phyloP scores from a whole-genome alignment of 2,113 vertebrate species.

The Arenaria interpres region DNA sequence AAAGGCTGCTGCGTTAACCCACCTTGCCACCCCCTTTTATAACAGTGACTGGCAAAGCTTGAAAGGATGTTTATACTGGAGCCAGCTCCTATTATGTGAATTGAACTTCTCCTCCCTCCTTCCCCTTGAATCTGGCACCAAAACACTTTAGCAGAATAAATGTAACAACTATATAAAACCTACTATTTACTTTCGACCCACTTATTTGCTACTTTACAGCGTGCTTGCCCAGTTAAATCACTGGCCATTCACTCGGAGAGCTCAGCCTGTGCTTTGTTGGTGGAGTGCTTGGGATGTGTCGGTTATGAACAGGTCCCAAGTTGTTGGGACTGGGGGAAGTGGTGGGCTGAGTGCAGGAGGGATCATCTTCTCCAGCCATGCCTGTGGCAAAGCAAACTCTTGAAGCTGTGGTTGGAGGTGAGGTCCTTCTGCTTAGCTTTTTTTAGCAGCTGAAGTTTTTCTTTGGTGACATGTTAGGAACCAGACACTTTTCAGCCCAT shows the following conservation, averaged over 20 bases:
- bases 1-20: not conserved
- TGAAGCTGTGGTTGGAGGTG: not conserved
- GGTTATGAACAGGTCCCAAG: not conserved
- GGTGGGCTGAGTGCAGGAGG: not conserved
- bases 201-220: not conserved
- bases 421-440: not conserved
- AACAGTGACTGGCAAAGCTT: not conserved
- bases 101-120: not conserved
- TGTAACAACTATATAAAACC: not conserved
- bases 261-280: not conserved
- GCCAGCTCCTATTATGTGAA: not conserved
- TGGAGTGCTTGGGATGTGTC: not conserved
- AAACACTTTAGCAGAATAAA: not conserved
- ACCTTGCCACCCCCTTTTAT: not conserved
- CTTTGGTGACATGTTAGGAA: not conserved
- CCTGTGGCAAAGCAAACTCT: accelerated
- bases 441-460: not conserved
- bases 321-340: not conserved
- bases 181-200: not conserved
- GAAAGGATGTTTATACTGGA: not conserved
- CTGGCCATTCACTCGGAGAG: not conserved
- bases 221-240: not conserved
- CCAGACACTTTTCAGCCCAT: not conserved
- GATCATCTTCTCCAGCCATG: not conserved
- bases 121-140: not conserved